phyloP scores from a whole-genome alignment of 2,797 vertebrate genomes.

The Ctenosaura bakeri region DNA sequence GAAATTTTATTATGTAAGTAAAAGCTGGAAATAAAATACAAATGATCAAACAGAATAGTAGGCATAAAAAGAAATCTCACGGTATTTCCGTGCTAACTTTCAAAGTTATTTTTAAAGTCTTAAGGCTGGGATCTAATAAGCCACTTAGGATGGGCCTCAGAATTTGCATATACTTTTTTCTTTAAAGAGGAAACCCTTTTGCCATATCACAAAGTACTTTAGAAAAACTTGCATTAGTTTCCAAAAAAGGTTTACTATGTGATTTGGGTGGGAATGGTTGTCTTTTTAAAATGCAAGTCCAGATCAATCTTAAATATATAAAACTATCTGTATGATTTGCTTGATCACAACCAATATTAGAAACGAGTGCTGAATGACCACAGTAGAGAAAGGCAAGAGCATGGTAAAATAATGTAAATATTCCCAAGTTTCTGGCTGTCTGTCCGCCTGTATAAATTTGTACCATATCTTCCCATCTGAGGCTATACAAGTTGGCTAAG shows the following conservation, averaged over 20 bases:
- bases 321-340: no score
- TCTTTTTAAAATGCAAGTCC: no score
- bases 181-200: not conserved
- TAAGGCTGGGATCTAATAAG: not conserved
- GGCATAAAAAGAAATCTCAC: not conserved
- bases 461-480: not conserved
- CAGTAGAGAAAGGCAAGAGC: not conserved
- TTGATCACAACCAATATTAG: not conserved
- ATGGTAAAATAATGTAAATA: not conserved
- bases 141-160: not conserved
- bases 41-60: not conserved
- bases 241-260: no score
- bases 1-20: not conserved
- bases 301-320: no score
- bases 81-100: not conserved
- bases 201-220: not conserved
- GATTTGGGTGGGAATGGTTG: no score
- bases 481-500: not conserved
- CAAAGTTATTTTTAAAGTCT: slow-evolving; percentile 9
- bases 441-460: not conserved
- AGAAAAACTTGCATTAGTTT: not conserved
- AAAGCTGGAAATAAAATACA: slow-evolving; percentile 23
- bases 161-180: not conserved
- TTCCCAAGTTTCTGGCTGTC: not conserved
- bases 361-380: not conserved